Evolutionary conservation across 2,113 vertebrate species (phyloP).

Genomic region (Ammodytes marinus): DNA sequence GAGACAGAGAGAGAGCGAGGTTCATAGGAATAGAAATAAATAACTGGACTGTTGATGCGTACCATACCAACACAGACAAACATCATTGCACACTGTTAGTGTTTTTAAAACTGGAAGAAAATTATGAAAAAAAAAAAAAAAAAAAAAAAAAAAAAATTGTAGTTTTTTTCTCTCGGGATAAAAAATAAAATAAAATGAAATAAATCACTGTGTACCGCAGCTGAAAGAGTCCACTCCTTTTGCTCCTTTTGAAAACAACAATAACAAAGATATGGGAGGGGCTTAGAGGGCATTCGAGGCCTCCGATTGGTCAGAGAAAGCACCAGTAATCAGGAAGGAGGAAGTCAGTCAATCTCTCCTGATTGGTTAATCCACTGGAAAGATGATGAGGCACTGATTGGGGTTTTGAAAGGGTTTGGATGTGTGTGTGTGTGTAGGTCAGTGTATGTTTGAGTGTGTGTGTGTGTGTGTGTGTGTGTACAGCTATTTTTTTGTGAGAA

Average conservation of each 20-base stretch:
- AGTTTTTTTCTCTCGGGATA: slow-evolving; percentile 17
- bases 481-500: too few relatives aligned
- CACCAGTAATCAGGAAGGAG: slow-evolving; percentile 51
- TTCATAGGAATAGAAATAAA: slow-evolving; percentile 60
- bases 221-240: slow-evolving; percentile 30
- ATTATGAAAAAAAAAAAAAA: background rate
- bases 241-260: slow-evolving; percentile 18
- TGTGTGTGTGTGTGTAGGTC: slow-evolving; percentile 8
- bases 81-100: slow-evolving; percentile 67
- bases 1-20: background rate
- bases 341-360: slow-evolving; percentile 61
- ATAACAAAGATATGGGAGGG: background rate
- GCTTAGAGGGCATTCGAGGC: slow-evolving; percentile 38
- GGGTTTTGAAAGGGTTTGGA: slow-evolving; percentile 37
- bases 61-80: slow-evolving; percentile 45
- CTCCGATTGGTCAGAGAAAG: slow-evolving; percentile 65
- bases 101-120: slow-evolving; percentile 55
- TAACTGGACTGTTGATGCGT: slow-evolving; percentile 61
- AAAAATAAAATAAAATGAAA: slow-evolving; percentile 9
- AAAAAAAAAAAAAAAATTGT: background rate
- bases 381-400: slow-evolving; percentile 50
- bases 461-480: slow-evolving; percentile 20
- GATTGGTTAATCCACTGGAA: slow-evolving; percentile 16
- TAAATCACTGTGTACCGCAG: slow-evolving; percentile 28
- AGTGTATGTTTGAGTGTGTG: slow-evolving; percentile 41